Evolutionary conservation across 2,113 vertebrate species (phyloP).

Genomic region (Cyprinodon tularosa): DNA sequence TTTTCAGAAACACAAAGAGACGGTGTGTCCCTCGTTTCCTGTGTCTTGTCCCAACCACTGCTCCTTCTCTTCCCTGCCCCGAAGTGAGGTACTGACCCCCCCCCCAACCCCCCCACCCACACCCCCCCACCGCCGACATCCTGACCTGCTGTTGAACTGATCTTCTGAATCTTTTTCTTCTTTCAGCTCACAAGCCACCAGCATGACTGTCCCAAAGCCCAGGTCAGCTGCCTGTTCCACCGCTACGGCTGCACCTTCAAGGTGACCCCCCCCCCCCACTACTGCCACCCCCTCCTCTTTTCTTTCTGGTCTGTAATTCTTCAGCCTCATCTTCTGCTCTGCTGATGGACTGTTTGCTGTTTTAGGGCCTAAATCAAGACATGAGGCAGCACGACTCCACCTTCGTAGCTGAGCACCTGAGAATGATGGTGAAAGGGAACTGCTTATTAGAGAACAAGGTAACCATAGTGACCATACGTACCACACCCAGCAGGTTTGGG

Average conservation of each 20-base stretch:
- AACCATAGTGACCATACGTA: constrained; percentile 14
- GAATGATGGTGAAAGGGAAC: constrained; percentile 90
- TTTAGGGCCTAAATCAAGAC: constrained; percentile 93
- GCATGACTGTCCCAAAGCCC: constrained; percentile 95
- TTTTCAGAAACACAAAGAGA: constrained; percentile 94
- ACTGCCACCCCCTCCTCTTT: neutral
- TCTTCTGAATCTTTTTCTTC: neutral
- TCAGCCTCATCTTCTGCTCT: neutral
- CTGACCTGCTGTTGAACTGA: neutral
- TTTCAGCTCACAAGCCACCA: constrained; percentile 79
- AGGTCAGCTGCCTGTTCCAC: constrained; percentile 93
- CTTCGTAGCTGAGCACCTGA: constrained; percentile 91
- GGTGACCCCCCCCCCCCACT: constrained; percentile 68
- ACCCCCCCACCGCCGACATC: no score
- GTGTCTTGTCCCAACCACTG: constrained; percentile 96
- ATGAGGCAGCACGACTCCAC: constrained; percentile 92
- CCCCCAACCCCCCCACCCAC: no score
- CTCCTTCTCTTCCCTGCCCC: constrained; percentile 87
- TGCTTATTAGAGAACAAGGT: constrained; percentile 92
- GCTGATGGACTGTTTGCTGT: neutral
- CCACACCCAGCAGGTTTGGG: no score
- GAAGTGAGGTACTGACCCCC: constrained; percentile 87
- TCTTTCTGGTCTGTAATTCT: neutral
- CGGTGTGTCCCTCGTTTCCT: constrained; percentile 91
- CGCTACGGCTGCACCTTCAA: constrained; percentile 95